These are phyloP conservation scores for Oscheius sp. DNA, from an alignment of 2,888 invertebrate species.

Conservation along the genomic window DNA sequence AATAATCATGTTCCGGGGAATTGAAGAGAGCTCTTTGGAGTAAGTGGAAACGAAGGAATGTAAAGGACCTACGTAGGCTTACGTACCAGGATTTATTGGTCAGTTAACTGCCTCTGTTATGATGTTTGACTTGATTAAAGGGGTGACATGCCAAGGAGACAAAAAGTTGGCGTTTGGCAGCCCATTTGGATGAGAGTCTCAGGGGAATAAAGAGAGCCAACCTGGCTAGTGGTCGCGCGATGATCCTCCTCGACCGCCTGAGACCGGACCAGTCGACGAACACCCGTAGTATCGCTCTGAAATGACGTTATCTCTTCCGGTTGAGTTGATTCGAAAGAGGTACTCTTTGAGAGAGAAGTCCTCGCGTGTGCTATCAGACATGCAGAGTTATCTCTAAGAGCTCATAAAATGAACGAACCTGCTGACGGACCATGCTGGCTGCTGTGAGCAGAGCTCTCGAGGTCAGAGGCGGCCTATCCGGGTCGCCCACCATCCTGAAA, in stretches of 20 bases:
- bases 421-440: constrained; percentile 64
- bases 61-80: no score
- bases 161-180: no score
- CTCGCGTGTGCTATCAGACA: constrained; percentile 10
- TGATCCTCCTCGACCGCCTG: constrained; percentile 49
- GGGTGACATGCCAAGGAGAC: no score
- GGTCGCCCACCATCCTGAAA: constrained; percentile 58
- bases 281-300: constrained; percentile 56
- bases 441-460: constrained; percentile 48
- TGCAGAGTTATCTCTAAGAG: neutral
- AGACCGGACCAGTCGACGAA: constrained; percentile 49
- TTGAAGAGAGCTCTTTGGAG: constrained; percentile 20
- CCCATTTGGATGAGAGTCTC: no score
- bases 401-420: constrained; percentile 31
- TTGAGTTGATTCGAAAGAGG: neutral
- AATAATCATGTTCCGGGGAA: constrained; percentile 31
- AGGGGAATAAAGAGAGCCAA: constrained; percentile 4
- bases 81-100: no score
- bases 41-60: neutral
- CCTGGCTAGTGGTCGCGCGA: constrained; percentile 39
- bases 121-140: no score
- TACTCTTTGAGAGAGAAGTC: neutral
- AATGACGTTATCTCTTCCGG: neutral
- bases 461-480: constrained; percentile 40
- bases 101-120: no score